These are phyloP conservation scores for Adelognathus sp. DNA, from an alignment of 2,888 invertebrate species.

Conservation along the genomic window DNA sequence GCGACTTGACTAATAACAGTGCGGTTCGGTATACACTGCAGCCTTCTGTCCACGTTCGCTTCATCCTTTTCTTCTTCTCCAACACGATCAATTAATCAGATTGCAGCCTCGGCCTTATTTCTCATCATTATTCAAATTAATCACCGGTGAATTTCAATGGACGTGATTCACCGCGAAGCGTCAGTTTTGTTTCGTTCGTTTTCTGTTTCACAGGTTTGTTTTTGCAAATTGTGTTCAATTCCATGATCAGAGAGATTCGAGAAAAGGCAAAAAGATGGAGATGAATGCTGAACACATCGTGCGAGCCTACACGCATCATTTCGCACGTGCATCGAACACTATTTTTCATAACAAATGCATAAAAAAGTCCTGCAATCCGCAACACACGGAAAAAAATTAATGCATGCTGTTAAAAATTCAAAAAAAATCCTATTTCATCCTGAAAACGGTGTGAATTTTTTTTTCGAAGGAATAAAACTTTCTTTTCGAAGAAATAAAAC, in stretches of 20 bases:
- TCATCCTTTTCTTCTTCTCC: neutral
- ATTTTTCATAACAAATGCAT: no score
- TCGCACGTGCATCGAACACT: no score
- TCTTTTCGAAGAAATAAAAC: no score
- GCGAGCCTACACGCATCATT: no score
- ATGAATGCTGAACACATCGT: no score
- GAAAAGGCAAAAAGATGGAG: neutral
- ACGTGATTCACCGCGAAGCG: neutral
- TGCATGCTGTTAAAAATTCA: no score
- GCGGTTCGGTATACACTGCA: neutral
- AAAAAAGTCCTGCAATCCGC: no score
- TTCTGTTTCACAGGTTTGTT: neutral
- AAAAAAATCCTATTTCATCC: no score
- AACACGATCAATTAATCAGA: constrained; percentile 24
- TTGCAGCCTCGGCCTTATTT: neutral
- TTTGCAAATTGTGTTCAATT: no score
- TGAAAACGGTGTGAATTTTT: no score
- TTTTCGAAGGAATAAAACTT: no score
- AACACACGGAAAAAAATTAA: no score
- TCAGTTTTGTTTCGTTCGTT: neutral
- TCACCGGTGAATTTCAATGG: neutral
- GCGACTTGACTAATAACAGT: neutral
- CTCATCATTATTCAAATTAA: constrained; percentile 34
- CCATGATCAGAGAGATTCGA: neutral
- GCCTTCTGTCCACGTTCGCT: neutral